phyloP scores from a whole-genome alignment of 2,888 invertebrate species.

The Eubasilissa splendida region DNA sequence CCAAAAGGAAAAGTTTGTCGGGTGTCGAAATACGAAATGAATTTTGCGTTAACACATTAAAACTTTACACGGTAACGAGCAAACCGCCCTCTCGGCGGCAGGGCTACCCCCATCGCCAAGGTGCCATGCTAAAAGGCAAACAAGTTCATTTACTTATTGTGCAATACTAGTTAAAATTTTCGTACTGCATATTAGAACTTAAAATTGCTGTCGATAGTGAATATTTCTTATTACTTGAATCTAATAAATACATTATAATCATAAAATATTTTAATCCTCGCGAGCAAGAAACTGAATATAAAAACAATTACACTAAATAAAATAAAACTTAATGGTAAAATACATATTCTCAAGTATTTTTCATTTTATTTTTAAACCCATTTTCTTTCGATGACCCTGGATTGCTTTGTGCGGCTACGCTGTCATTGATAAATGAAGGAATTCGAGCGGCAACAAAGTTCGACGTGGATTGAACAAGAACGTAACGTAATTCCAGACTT shows the following conservation, averaged over 20 bases:
- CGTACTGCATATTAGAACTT: too few species aligned
- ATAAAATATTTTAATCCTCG: too few species aligned
- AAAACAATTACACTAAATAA: too few species aligned
- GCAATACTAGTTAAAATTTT: too few species aligned
- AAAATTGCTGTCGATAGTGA: too few species aligned
- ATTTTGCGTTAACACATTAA: constrained; percentile 52
- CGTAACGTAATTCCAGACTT: background rate
- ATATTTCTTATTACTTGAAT: too few species aligned
- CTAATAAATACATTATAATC: too few species aligned
- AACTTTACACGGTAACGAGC: constrained; percentile 50
- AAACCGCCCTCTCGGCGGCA: background rate
- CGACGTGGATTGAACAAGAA: constrained; percentile 39
- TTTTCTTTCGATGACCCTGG: constrained; percentile 25
- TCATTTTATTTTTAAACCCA: too few species aligned
- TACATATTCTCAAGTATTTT: background rate
- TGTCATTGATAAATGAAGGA: constrained; percentile 57
- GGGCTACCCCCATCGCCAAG: background rate
- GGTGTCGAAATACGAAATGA: constrained; percentile 49
- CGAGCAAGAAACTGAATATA: too few species aligned
- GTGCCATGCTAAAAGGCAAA: background rate
- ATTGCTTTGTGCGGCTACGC: constrained; percentile 21
- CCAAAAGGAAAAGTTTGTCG: constrained; percentile 41
- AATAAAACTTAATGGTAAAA: background rate
- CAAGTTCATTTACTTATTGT: too few species aligned
- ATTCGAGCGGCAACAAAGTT: constrained; percentile 53